Base-by-base conservation (phyloP, 2,113 vertebrate genomes). In the Neoarius graeffei region DNA sequence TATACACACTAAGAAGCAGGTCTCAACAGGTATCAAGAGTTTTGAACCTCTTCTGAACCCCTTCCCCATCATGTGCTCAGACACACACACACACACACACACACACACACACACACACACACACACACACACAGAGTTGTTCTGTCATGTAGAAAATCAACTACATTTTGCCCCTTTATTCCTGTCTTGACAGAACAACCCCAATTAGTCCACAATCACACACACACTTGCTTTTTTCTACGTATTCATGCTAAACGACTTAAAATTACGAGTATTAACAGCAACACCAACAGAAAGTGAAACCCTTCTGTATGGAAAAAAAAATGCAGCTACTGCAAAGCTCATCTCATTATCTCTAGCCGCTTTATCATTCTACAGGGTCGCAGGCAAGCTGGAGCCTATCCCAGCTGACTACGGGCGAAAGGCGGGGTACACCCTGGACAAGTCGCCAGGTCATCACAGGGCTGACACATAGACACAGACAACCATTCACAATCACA, bases 31-130 rank as follows among this genome's bases (percentile, higher is more conserved):
- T 30, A 83, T 54, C 42, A 57, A 56, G 59, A 67, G 80, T 35
- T 79, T 42, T 86, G 64, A n/a, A 82, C 87, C 79, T 54, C 83
- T 64, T 76, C 48, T 60, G 69, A 74, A 87, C 69, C 57, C 84
- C 85, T 76, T 30, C 82, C 84, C 80, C 69, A 67, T 42, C 42
- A 62, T 17, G 74, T 54, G 50, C 73, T 57, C 76, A 19, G 60
- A 57, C 69, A 80, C 74, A 50, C 64, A 48, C 83, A 35, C 62
- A 69, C 69, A 66, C 71, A 79, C 74, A 59, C 83, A 67, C 89
- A 69, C 86, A 88, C 69, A 80, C 30, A 82, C 81, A 69, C 71
- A 86, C 66, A 59, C 80, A 74, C 83, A 67, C 89, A 69, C 86
- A 88, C 69, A 80, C 30, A 82, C 81, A 69, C 71, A 86, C 66